A percentile compares a stretch with the other conserved stretches of the same genome.
Evolutionary conservation across 2,888 invertebrate species (phyloP).

Genomic region (Drosophila pseudotalamancana): DNA sequence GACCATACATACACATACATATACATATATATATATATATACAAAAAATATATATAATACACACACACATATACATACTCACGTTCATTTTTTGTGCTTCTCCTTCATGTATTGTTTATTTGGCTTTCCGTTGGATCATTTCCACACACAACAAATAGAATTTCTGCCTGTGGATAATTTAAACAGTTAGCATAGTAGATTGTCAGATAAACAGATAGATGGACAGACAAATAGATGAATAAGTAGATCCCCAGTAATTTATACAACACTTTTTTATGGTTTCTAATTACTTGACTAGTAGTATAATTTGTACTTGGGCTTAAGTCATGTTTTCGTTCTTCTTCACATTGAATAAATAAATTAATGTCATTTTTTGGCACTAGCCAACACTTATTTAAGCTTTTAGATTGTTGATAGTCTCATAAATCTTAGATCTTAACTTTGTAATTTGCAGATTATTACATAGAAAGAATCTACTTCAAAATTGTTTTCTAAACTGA

Average conservation of each 20-base stretch:
- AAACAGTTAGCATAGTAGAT: conserved; percentile 24
- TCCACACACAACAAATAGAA: conserved; percentile 22
- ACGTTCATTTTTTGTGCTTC: conserved; percentile 5
- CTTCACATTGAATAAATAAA: too few species aligned
- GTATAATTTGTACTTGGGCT: too few species aligned
- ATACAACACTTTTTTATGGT: too few species aligned
- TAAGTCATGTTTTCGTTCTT: too few species aligned
- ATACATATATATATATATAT: neutral
- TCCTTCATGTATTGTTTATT: conserved; percentile 34
- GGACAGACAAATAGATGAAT: neutral
- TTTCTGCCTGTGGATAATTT: conserved; percentile 40
- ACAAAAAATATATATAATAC: neutral
- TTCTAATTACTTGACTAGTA: too few species aligned
- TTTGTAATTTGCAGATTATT: too few species aligned
- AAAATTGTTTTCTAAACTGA: too few species aligned
- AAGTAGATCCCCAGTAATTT: neutral
- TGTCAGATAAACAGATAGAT: neutral
- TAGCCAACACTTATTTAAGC: too few species aligned
- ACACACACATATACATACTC: neutral
- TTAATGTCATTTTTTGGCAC: too few species aligned
- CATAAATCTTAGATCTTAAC: too few species aligned
- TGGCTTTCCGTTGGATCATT: conserved; percentile 35
- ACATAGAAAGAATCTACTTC: too few species aligned
- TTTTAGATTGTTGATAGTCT: too few species aligned
- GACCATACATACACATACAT: neutral